These are phyloP conservation scores for Antrozous pallidus DNA, from an alignment of 2,797 vertebrate species.

Conservation along the genomic window DNA sequence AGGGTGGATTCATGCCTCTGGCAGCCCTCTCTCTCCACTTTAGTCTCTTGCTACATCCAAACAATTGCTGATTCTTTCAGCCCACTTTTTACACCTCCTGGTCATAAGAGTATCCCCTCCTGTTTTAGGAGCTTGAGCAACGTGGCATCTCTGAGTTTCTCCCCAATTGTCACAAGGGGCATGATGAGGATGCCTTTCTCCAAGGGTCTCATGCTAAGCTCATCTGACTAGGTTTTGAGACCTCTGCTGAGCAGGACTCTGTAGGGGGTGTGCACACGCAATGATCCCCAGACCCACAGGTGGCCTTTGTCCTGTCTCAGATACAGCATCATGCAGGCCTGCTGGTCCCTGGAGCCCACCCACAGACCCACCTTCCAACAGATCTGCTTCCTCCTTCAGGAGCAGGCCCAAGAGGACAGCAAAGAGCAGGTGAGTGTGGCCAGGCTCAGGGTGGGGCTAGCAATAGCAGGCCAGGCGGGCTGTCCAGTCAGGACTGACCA, in stretches of 20 bases:
- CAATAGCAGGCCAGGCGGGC: neutral
- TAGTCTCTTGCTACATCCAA: neutral
- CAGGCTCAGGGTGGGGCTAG: neutral
- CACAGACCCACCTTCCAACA: conserved; percentile 91
- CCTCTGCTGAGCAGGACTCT: neutral
- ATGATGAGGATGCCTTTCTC: neutral
- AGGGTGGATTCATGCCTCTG: neutral
- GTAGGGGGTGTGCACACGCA: rapidly evolving
- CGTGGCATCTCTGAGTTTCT: neutral
- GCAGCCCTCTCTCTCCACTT: neutral
- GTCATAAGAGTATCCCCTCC: neutral
- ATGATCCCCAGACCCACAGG: neutral
- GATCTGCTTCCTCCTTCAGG: conserved; percentile 90
- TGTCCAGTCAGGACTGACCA: neutral
- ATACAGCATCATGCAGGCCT: conserved; percentile 95
- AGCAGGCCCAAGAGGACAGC: conserved; percentile 81
- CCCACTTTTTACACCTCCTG: neutral
- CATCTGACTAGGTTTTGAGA: neutral
- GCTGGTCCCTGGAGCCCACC: conserved; percentile 95
- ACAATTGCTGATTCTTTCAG: neutral
- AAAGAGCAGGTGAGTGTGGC: conserved; percentile 83
- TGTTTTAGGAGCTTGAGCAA: neutral
- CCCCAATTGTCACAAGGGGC: neutral
- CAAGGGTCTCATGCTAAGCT: neutral
- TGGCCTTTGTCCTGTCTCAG: conserved; percentile 78